These are phyloP conservation scores for Squalus acanthias DNA, from an alignment of 2,797 vertebrate genomes.

Conservation along the genomic window DNA sequence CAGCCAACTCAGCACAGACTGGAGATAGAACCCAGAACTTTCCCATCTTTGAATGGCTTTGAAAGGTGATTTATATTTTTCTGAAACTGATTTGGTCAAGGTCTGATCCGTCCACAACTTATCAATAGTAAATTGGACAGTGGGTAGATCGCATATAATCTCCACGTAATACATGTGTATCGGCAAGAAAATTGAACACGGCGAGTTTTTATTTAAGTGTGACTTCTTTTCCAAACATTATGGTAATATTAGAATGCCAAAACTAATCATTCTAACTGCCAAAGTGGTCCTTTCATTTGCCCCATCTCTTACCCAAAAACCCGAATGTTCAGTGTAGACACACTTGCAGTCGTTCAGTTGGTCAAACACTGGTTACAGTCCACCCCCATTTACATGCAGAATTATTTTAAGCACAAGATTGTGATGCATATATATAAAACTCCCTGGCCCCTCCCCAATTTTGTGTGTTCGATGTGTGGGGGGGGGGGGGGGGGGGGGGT, in stretches of 20 bases:
- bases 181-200: background rate
- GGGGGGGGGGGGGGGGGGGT: no score
- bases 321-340: background rate
- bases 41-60: background rate
- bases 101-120: background rate
- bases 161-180: no score
- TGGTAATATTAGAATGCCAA: background rate
- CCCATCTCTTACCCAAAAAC: background rate
- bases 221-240: background rate
- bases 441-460: background rate
- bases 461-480: background rate
- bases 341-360: background rate
- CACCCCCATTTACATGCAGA: background rate
- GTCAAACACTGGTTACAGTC: background rate
- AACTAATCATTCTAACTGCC: background rate
- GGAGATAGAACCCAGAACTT: background rate
- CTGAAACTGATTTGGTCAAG: background rate
- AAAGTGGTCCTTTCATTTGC: background rate
- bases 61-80: background rate
- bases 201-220: background rate
- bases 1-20: background rate
- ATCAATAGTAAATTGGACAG: background rate
- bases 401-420: background rate
- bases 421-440: background rate
- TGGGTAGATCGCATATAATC: background rate